A percentile compares a stretch with the other conserved stretches of the same genome.
Evolutionary conservation across 2,113 vertebrate genomes (phyloP).

Genomic region (Elachura formosa): DNA sequence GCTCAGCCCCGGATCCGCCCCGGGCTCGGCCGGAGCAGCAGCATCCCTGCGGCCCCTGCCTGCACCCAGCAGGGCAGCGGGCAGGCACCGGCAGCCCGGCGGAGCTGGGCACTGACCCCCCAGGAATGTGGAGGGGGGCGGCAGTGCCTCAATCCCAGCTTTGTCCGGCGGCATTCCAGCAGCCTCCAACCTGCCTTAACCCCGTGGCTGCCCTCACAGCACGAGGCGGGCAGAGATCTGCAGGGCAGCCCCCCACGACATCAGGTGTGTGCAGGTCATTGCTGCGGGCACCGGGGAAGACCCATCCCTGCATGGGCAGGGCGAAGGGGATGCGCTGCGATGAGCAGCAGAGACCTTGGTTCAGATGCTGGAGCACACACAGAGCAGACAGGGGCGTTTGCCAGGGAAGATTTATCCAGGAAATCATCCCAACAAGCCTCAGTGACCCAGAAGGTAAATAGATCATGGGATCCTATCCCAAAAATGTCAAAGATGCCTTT

Average conservation of each 20-base stretch:
- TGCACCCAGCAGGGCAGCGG: background rate
- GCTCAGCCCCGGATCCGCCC: background rate
- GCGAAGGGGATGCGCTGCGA: background rate
- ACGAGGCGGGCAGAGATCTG: background rate
- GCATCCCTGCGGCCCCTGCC: background rate
- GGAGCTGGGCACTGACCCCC: constrained; percentile 62
- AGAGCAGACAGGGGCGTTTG: background rate
- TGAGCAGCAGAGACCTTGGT: background rate
- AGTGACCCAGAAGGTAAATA: background rate
- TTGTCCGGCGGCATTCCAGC: constrained; percentile 71
- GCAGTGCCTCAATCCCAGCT: constrained; percentile 71
- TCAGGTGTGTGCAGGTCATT: background rate
- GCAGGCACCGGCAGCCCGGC: background rate
- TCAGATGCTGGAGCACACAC: background rate
- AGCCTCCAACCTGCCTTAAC: constrained; percentile 38
- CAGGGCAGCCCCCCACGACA: rapidly evolving
- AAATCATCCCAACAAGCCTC: background rate
- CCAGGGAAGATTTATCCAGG: background rate
- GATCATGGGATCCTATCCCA: background rate
- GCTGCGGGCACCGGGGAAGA: background rate
- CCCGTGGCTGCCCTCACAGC: background rate
- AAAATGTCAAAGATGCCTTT: background rate
- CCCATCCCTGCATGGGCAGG: background rate
- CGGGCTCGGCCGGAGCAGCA: background rate
- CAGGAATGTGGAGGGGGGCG: constrained; percentile 74